These are phyloP conservation scores for Aradus depressus DNA, from an alignment of 2,888 invertebrate genomes.

Conservation along the genomic window DNA sequence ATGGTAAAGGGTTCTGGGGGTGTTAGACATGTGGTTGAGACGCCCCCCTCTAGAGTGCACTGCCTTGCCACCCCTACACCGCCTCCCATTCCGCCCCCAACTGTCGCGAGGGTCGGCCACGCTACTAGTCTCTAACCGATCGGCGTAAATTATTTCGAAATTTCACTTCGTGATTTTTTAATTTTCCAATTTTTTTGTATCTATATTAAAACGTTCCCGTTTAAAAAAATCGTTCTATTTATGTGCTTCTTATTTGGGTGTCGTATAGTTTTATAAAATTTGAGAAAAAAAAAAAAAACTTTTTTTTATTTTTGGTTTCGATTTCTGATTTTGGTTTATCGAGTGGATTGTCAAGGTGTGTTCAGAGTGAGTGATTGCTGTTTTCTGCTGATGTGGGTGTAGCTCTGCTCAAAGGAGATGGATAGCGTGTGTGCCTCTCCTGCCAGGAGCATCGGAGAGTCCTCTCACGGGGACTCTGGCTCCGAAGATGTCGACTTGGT, in stretches of 20 bases:
- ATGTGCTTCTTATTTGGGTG: not conserved
- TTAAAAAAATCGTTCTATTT: not conserved
- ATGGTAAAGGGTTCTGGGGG: no score
- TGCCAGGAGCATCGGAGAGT: slow-evolving; percentile 33
- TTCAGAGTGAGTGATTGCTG: no score
- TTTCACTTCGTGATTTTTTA: no score
- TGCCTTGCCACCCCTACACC: not conserved
- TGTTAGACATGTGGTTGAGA: not conserved
- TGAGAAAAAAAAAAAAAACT: slow-evolving; percentile 1
- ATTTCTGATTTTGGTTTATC: no score
- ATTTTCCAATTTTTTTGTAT: no score
- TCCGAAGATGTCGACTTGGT: slow-evolving; percentile 33
- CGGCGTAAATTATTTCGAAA: no score
- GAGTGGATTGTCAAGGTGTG: no score
- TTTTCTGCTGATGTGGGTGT: no score
- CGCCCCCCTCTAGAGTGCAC: not conserved
- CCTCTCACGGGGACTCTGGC: slow-evolving; percentile 27
- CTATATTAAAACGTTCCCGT: no score
- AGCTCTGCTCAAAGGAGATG: slow-evolving; percentile 12
- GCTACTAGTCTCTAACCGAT: no score
- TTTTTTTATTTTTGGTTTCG: no score
- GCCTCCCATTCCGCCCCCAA: slow-evolving; percentile 14
- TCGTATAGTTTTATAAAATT: not conserved
- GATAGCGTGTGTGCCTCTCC: slow-evolving; percentile 33
- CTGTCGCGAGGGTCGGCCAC: not conserved